phyloP scores from a whole-genome alignment of 2,113 vertebrate genomes.

The Oophaga pumilio region DNA sequence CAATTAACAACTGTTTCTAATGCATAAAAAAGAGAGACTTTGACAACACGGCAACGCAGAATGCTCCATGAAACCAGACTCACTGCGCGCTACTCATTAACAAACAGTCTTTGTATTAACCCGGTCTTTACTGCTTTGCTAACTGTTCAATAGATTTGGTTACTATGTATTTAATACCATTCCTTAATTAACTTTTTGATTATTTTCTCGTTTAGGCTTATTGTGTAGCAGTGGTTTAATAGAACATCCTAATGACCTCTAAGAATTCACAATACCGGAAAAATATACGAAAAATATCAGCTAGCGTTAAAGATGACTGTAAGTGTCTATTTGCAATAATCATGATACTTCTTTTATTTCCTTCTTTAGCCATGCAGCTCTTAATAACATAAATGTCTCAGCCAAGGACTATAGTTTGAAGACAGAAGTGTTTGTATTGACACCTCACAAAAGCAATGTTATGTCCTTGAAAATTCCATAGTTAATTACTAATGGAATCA shows the following conservation, averaged over 20 bases:
- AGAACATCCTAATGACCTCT: background rate
- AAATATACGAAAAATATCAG: slow-evolving; percentile 1
- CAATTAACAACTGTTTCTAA: slow-evolving; percentile 60
- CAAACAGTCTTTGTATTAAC: slow-evolving; percentile 49
- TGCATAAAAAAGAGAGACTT: slow-evolving; percentile 57
- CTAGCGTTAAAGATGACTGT: slow-evolving; percentile 57
- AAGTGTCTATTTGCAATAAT: slow-evolving; percentile 69
- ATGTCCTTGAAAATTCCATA: slow-evolving; percentile 81
- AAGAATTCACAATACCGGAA: background rate
- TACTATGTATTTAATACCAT: background rate
- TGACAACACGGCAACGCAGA: slow-evolving; percentile 48
- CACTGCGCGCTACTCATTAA: slow-evolving; percentile 43
- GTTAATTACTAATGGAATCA: slow-evolving; percentile 78
- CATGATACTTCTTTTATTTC: slow-evolving; percentile 49
- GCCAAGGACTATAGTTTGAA: slow-evolving; percentile 70
- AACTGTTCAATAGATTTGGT: slow-evolving; percentile 12
- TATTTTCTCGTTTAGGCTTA: background rate
- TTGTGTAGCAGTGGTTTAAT: background rate
- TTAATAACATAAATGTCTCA: slow-evolving; percentile 69
- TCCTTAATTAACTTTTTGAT: slow-evolving; percentile 7
- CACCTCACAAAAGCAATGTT: slow-evolving; percentile 72
- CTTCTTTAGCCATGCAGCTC: slow-evolving; percentile 66
- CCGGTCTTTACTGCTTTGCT: background rate
- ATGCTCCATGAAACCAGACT: slow-evolving; percentile 49
- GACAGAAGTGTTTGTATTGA: slow-evolving; percentile 68